Conservation (phyloP, 1,140 invertebrate genomes). For the Cryptotermes secundus region DNA sequence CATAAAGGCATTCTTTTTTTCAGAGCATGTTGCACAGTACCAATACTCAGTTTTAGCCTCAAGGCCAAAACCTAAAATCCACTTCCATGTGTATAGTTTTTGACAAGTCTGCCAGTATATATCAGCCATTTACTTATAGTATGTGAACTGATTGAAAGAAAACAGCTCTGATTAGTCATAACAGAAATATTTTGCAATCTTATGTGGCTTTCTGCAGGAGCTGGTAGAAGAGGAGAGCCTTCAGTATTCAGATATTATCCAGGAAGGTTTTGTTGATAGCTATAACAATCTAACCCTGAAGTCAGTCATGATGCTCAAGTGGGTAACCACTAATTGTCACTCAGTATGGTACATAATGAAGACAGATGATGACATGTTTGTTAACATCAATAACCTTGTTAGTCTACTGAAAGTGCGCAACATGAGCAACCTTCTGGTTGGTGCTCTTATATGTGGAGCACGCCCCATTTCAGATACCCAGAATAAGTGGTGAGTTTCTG, state of each 20-base stretch:
- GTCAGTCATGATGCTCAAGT: constrained; percentile 81
- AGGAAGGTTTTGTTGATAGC: constrained; percentile 84
- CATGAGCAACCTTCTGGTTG: constrained; percentile 56
- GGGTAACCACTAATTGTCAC: constrained; percentile 66
- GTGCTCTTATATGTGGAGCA: constrained; percentile 72
- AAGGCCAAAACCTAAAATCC: too few species aligned
- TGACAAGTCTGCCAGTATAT: too few species aligned
- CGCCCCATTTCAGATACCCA: constrained; percentile 66
- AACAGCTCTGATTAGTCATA: not conserved
- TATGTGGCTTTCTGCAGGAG: constrained; percentile 46
- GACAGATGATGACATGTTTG: constrained; percentile 82
- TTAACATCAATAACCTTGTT: constrained; percentile 66
- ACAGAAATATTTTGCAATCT: not conserved
- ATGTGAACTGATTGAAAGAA: not conserved
- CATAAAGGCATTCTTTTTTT: too few species aligned
- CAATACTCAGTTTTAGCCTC: too few species aligned
- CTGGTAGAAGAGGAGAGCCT: constrained; percentile 60
- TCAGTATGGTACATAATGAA: constrained; percentile 72
- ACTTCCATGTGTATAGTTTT: too few species aligned
- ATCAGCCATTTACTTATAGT: not conserved
- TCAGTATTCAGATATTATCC: constrained; percentile 79
- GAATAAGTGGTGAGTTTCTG: constrained; percentile 69
- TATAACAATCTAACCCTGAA: constrained; percentile 94
- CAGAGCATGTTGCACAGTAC: too few species aligned
- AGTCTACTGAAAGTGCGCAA: constrained; percentile 32